Conservation (phyloP, 2,797 vertebrate species). For the Miichthys miiuy region DNA sequence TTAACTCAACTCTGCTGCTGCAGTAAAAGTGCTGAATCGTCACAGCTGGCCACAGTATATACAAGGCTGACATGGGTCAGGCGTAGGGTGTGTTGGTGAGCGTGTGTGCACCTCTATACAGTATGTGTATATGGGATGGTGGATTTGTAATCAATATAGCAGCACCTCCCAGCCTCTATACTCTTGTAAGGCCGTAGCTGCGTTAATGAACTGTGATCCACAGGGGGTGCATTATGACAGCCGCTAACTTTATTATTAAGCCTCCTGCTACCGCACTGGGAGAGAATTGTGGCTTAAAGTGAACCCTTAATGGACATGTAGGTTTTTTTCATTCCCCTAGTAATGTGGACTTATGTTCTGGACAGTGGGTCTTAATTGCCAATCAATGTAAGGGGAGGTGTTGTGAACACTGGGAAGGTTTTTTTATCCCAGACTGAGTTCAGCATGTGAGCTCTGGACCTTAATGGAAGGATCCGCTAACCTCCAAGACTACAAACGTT, state of each 20-base stretch:
- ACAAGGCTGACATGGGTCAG: conserved; percentile 72
- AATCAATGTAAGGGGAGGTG: conserved; percentile 69
- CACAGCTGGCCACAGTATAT: conserved; percentile 59
- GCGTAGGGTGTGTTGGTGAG: conserved; percentile 49
- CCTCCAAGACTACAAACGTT: conserved; percentile 47
- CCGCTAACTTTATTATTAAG: conserved; percentile 81
- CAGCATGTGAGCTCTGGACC: conserved; percentile 33
- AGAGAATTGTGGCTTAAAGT: conserved; percentile 69
- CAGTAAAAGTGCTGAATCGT: conserved; percentile 77
- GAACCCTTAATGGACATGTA: conserved; percentile 77
- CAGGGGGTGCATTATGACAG: conserved; percentile 78
- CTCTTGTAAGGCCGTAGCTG: conserved; percentile 62
- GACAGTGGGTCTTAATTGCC: conserved; percentile 76
- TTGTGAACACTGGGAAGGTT: conserved; percentile 46
- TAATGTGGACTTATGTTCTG: conserved; percentile 76
- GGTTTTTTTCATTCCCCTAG: conserved; percentile 52
- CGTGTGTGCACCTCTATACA: conserved; percentile 15
- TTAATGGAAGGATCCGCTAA: conserved; percentile 47
- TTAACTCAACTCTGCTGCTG: conserved; percentile 67
- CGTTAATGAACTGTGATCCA: conserved; percentile 80
- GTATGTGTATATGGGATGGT: conserved; percentile 42
- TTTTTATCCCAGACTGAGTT: conserved; percentile 52
- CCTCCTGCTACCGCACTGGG: conserved; percentile 42
- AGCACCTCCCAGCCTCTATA: conserved; percentile 46
- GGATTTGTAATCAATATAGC: conserved; percentile 76